phyloP scores from a whole-genome alignment of 2,888 invertebrate genomes.

The Pristionchus japonicus region DNA sequence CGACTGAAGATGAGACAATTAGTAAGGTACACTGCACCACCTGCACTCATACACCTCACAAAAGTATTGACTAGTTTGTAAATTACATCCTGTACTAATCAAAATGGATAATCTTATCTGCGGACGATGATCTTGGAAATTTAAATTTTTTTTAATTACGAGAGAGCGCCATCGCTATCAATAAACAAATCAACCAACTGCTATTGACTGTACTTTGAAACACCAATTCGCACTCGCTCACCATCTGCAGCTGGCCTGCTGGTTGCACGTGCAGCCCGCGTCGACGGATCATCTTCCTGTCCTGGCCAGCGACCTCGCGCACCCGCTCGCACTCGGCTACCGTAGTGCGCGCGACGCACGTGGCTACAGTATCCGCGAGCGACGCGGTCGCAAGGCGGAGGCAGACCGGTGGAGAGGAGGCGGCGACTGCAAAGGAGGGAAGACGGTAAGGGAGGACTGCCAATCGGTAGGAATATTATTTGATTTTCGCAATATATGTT shows the following conservation, averaged over 20 bases:
- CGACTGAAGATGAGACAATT: not conserved
- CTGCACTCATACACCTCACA: not conserved
- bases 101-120: too few species aligned
- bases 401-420: not conserved
- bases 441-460: not conserved
- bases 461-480: not conserved
- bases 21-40: not conserved
- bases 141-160: too few species aligned
- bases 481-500: too few species aligned
- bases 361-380: not conserved
- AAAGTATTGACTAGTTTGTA: not conserved
- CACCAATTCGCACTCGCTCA: not conserved
- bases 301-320: not conserved
- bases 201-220: too few species aligned
- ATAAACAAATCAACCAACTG: too few species aligned
- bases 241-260: slow-evolving; percentile 27
- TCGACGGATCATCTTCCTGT: not conserved
- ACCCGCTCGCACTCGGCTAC: slow-evolving; percentile 22
- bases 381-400: slow-evolving; percentile 5
- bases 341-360: slow-evolving; percentile 10
- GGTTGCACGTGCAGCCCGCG: not conserved
- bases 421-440: not conserved
- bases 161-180: too few species aligned
- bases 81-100: not conserved
- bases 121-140: too few species aligned